Base-by-base conservation (phyloP, 2,113 vertebrate species). In the Dicaeum eximium region DNA sequence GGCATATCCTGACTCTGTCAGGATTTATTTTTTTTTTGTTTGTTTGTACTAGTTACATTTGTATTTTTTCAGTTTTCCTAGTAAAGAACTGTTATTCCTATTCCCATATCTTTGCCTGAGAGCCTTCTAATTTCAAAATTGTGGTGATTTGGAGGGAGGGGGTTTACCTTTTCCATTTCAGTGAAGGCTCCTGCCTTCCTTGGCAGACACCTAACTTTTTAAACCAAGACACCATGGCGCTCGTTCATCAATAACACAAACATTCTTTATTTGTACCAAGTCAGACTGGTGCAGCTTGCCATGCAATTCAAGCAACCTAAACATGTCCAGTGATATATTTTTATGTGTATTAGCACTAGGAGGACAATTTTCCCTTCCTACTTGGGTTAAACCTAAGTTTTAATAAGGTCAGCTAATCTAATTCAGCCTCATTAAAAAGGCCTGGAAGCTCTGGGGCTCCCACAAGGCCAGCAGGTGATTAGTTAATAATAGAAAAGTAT, bases 401-500 rank as follows among this genome's bases (percentile, higher is more conserved):
- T 94, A 94, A 92, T 92, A 96, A 77, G n/a, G 64, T 51, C 54
- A 87, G 66, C 86, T 95, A 97, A 97, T 96, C 74, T 93, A 94
- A 94, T 95, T 66, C 94, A 96, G 91, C 47, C 37, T 95, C 85
- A 80, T 65, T 90, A 85, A 80, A 97, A 96, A 80, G 91, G 15
- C 30, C 71, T 94, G 42, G 81, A 96, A 74, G 40, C 92, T 96
- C 80, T 53, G 58, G 53, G 66, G 93, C 91, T 69, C 92, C 80
- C 79, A 86, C 58, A 73, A 84, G 89, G 88, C 91, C 88, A 95
- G 44, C 6, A 80, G 75, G 92, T 95, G 82, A 96, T 97, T 97
- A 93, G 91, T 93, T 96, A 97, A 96, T 95, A 97, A 96, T 77
- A 93, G 75, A 71, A 97, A 96, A 95, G 77, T 91, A 73, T 77